Conservation (phyloP, 2,113 vertebrate species). For the Dinomys branickii region DNA sequence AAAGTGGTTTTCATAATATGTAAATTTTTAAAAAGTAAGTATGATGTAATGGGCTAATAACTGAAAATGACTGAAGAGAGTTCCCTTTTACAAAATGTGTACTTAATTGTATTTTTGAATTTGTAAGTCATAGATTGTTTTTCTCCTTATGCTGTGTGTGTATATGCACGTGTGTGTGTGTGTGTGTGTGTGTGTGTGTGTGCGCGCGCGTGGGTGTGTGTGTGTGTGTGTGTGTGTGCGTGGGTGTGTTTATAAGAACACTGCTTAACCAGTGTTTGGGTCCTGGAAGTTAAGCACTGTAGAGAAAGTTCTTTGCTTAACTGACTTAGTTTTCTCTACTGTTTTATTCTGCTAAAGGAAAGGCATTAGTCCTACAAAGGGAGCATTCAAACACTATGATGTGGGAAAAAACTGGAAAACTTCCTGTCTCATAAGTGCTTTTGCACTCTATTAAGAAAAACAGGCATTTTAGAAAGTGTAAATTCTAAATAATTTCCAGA, state of each 20-base stretch:
- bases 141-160: neutral
- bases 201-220: too few relatives aligned
- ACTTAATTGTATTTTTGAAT: slow-evolving; percentile 58
- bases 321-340: neutral
- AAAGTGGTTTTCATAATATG: slow-evolving; percentile 34
- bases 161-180: neutral
- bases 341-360: slow-evolving; percentile 21
- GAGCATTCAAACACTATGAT: neutral
- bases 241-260: neutral
- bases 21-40: slow-evolving; percentile 55
- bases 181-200: neutral
- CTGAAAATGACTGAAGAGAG: slow-evolving; percentile 43
- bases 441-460: neutral
- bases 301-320: neutral
- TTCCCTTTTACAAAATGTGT: neutral
- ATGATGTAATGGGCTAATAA: slow-evolving; percentile 39
- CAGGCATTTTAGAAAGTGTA: neutral
- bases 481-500: neutral
- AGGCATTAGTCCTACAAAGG: neutral
- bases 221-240: neutral
- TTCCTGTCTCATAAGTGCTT: neutral
- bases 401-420: neutral
- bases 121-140: slow-evolving; percentile 39
- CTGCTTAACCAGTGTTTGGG: neutral
- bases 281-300: too few relatives aligned